Percentiles rank a stretch among this genome's conserved stretches.
phyloP scores from a whole-genome alignment of 2,113 vertebrate species.

The Hippotragus niger region DNA sequence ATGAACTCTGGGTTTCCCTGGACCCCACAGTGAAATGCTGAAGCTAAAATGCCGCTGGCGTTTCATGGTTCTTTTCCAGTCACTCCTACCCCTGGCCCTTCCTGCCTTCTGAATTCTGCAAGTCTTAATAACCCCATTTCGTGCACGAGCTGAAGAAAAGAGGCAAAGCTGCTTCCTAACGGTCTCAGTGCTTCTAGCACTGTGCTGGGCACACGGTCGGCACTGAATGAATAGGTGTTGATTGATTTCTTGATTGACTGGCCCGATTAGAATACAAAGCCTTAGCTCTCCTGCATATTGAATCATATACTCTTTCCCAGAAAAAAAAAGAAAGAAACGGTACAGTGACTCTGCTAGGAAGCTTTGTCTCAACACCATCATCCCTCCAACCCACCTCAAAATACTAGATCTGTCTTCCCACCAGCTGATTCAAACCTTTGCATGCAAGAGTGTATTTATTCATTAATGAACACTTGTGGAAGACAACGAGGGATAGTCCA shows the following conservation, averaged over 20 bases:
- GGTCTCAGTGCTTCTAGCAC: neutral
- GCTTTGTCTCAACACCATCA: neutral
- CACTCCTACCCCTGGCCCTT: neutral
- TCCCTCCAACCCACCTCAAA: neutral
- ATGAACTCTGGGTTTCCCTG: neutral
- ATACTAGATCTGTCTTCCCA: neutral
- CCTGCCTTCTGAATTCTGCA: neutral
- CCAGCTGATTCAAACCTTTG: neutral
- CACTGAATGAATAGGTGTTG: neutral
- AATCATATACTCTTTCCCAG: neutral
- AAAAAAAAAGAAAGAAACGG: neutral
- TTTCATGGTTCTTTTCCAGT: neutral
- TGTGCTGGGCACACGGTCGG: neutral
- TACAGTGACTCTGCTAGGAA: neutral
- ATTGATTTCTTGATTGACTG: slow-evolving; percentile 24
- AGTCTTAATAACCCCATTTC: neutral
- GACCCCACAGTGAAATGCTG: neutral
- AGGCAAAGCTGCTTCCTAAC: neutral
- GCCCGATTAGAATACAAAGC: neutral
- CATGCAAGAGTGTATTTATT: neutral
- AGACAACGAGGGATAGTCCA: neutral
- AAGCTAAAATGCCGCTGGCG: neutral
- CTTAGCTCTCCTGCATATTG: neutral
- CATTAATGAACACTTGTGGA: neutral
- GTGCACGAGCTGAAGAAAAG: neutral